A percentile compares a stretch with the other conserved stretches of the same genome.
Conservation (phyloP, 2,888 invertebrate genomes). For the Craniophora ligustri region DNA sequence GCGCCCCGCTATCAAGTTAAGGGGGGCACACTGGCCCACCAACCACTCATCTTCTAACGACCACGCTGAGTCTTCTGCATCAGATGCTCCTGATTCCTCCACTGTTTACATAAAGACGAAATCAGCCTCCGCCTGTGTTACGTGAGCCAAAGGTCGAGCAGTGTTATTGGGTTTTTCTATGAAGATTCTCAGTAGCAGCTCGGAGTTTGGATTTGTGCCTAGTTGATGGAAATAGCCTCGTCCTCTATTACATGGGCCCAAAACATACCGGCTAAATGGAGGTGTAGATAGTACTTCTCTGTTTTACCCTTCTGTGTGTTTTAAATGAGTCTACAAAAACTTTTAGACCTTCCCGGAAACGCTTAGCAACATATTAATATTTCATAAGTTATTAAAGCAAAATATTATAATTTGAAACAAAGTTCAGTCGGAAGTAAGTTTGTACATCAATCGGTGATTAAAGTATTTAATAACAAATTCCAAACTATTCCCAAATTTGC, state of each 20-base stretch:
- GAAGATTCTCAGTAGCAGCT: no score
- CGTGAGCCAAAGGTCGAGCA: no score
- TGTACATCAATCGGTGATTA: not conserved
- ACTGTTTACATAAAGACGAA: conserved; percentile 59
- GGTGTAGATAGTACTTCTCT: no score
- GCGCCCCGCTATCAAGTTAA: conserved; percentile 67
- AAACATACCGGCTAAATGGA: no score
- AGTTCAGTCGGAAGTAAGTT: not conserved
- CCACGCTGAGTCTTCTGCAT: conserved; percentile 77
- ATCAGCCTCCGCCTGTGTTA: no score
- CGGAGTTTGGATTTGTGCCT: no score
- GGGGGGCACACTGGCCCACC: conserved; percentile 71
- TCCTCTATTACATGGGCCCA: no score
- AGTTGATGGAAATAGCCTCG: no score
- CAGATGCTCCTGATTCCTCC: conserved; percentile 81
- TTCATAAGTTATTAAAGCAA: not conserved
- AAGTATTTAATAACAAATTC: not conserved
- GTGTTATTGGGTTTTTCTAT: no score
- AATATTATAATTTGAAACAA: not conserved
- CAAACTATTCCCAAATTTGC: no score
- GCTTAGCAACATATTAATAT: not conserved
- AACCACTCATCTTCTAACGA: conserved; percentile 76
- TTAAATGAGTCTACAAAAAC: not conserved
- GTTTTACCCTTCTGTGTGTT: no score
- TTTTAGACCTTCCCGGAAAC: not conserved